Evolutionary conservation across 1,140 invertebrate genomes (phyloP), one percentile per base, ranked within the genome.

Genomic region (Nylanderia fulva): DNA sequence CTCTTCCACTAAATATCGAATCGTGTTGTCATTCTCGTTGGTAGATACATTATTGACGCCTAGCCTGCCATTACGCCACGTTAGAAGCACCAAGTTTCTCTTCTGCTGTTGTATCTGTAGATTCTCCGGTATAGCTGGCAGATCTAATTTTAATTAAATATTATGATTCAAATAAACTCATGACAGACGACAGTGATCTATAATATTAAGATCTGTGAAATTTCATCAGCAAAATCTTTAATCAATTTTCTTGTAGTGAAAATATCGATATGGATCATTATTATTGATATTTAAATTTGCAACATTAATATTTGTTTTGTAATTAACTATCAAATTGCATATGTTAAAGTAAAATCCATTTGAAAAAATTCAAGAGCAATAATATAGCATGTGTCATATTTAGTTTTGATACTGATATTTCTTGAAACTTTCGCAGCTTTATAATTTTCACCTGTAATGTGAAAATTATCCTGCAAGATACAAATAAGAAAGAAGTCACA

Each of bases 1-100:
- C 79, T 96, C 95, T 90, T 96, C 95, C 0, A 96, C 89, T 4
- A 96, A 66, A 85, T 95, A 96, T 13, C 95, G 85, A 0, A 95
- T 82, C 45, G 45, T 15, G n/a, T 84, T 89, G 9, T 76, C 66
- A 0, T 48, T 48, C 52, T 27, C 6, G n/a, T 58, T 45, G 24
- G 2, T n/a, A 0, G 63, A 79, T 36, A 79, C 21, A 33, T 79
- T 76, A 7, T 13, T 61, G 48, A 18, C 71, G 9, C 42, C 83
- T 0, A 13, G 6, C 45, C 42, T 85, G 42, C 74, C 29, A 21
- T 79, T 84, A 13, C 82, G 64, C 95, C 95, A 95, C 52, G 91
- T 90, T 0, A 95, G 90, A n/a, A 90, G 64, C 1, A 95, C 77
- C 0, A 90, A 69, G 60, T 92, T 91, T 75, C 86, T 84, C 89